phyloP scores from a whole-genome alignment of 2,113 vertebrate genomes.

The Podarcis muralis region DNA sequence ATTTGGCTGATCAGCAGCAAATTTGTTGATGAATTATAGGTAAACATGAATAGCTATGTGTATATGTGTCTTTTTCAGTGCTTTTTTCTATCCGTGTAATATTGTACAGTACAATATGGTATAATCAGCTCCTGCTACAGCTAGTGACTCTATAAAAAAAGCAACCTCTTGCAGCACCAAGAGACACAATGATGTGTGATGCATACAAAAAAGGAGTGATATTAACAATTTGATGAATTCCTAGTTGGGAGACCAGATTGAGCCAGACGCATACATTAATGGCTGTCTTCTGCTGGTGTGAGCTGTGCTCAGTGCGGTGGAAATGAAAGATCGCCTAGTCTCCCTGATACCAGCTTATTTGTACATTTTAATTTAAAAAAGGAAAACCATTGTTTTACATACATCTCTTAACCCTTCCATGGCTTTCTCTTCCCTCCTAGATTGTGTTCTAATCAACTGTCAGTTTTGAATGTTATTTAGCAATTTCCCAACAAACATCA shows the following conservation, averaged over 20 bases:
- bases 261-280: conserved; percentile 98
- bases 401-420: conserved; percentile 62
- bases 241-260: conserved; percentile 87
- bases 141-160: conserved; percentile 69
- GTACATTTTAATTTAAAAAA: conserved; percentile 80
- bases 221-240: conserved; percentile 88
- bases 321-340: conserved; percentile 83
- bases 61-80: conserved; percentile 15
- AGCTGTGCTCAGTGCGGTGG: conserved; percentile 84
- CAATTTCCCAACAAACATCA: conserved; percentile 62
- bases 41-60: neutral
- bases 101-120: conserved; percentile 76
- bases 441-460: conserved; percentile 71
- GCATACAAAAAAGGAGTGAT: conserved; percentile 93
- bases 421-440: conserved; percentile 57
- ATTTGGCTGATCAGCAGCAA: conserved; percentile 30
- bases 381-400: conserved; percentile 76
- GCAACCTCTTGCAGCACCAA: conserved; percentile 84
- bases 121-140: conserved; percentile 86
- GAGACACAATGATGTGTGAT: conserved; percentile 82
- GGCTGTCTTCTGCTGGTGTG: conserved; percentile 89
- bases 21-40: neutral
- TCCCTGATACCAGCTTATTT: conserved; percentile 78
- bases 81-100: conserved; percentile 50
- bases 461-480: conserved; percentile 65